These are phyloP conservation scores for Tetanocera ferruginea DNA, from an alignment of 2,888 invertebrate species.

Conservation along the genomic window DNA sequence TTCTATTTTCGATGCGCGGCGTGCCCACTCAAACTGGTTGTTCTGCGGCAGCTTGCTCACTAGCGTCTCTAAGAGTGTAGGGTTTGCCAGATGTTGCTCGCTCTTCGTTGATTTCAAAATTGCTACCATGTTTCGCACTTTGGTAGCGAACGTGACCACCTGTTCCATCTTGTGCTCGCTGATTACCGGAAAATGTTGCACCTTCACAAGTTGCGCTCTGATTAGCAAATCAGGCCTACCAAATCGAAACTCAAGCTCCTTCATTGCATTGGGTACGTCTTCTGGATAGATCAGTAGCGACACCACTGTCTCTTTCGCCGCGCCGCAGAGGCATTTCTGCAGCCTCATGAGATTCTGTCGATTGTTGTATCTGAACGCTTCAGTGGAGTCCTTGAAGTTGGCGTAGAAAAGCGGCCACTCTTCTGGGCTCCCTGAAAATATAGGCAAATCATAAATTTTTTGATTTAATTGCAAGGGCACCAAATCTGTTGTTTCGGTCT, in stretches of 20 bases:
- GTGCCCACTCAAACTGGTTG: not conserved
- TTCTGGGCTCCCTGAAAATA: too few relatives aligned
- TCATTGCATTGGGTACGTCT: conserved; percentile 30
- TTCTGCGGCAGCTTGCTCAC: too few relatives aligned
- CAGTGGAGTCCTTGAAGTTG: too few relatives aligned
- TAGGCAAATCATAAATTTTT: too few relatives aligned
- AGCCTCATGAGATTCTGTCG: too few relatives aligned
- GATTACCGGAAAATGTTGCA: conserved; percentile 26
- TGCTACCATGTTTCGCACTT: conserved; percentile 39
- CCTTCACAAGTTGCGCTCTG: conserved; percentile 24
- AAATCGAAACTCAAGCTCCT: conserved; percentile 40
- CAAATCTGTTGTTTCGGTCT: too few relatives aligned
- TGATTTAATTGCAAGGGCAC: too few relatives aligned
- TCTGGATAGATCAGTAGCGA: conserved; percentile 39
- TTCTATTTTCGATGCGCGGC: not conserved
- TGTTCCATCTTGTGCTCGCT: conserved; percentile 7
- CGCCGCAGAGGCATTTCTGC: conserved; percentile 33
- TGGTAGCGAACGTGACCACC: conserved; percentile 35
- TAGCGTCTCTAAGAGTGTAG: conserved; percentile 34
- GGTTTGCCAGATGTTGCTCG: conserved; percentile 3
- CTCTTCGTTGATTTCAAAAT: not conserved
- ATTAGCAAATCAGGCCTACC: conserved; percentile 41
- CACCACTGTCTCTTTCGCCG: conserved; percentile 31
- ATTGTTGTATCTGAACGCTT: too few relatives aligned
- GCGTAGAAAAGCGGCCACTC: too few relatives aligned